phyloP scores from a whole-genome alignment of 2,888 invertebrate genomes.

The Drosophila meridiana region DNA sequence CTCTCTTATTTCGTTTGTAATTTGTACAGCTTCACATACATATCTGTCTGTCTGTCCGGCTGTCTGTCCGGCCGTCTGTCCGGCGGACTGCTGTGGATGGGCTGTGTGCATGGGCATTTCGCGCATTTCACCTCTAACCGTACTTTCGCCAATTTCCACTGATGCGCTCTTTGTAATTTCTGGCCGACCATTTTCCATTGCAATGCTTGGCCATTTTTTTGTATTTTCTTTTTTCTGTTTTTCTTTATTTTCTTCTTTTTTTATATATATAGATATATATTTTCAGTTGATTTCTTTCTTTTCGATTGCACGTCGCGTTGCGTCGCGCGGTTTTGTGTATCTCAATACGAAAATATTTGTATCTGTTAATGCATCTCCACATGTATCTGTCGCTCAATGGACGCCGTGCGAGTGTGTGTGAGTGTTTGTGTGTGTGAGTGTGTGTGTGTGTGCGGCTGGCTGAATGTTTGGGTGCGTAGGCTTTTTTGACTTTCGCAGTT shows the following conservation, averaged over 20 bases:
- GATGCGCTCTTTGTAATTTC: slow-evolving; percentile 73
- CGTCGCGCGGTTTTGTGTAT: slow-evolving; percentile 65
- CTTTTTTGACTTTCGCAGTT: slow-evolving; percentile 65
- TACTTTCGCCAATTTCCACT: slow-evolving; percentile 54
- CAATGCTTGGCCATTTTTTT: slow-evolving; percentile 68
- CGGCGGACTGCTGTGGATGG: not conserved
- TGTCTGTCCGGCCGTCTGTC: not conserved
- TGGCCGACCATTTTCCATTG: slow-evolving; percentile 77
- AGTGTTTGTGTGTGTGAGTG: not conserved
- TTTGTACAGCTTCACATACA: slow-evolving; percentile 49
- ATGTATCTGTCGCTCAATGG: slow-evolving; percentile 14
- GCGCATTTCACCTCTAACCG: slow-evolving; percentile 25
- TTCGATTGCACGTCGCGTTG: slow-evolving; percentile 46
- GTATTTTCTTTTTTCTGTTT: slow-evolving; percentile 9
- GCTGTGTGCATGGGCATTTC: slow-evolving; percentile 2
- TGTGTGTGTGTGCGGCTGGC: slow-evolving; percentile 4
- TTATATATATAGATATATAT: slow-evolving; percentile 49
- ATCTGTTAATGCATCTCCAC: slow-evolving; percentile 21
- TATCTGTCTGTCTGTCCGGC: not conserved
- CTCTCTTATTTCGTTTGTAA: slow-evolving; percentile 75
- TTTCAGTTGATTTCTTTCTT: slow-evolving; percentile 67
- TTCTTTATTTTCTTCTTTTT: slow-evolving; percentile 30
- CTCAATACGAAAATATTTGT: slow-evolving; percentile 48
- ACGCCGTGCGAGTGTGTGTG: not conserved
- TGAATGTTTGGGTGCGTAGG: slow-evolving; percentile 38